phyloP scores from a whole-genome alignment of 2,113 vertebrate species.

The Elaphurus davidianus region DNA sequence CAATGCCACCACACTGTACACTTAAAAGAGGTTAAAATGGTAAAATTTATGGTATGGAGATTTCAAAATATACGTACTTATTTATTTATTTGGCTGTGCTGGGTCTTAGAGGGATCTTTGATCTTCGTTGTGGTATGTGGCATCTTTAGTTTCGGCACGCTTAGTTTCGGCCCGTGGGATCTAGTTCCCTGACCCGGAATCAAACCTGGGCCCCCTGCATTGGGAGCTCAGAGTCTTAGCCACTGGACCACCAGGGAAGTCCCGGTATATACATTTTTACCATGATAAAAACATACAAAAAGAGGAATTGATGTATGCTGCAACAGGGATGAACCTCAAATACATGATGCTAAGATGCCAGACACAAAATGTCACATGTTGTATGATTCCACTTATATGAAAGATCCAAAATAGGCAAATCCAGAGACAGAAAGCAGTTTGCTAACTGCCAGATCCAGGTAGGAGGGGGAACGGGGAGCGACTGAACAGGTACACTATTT shows the following conservation, averaged over 20 bases:
- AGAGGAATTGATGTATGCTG: neutral
- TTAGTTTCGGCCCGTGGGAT: fast-evolving
- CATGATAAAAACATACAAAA: neutral
- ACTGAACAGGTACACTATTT: neutral
- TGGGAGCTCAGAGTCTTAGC: neutral
- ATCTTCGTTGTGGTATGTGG: neutral
- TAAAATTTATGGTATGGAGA: neutral
- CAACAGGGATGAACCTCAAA: neutral
- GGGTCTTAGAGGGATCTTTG: neutral
- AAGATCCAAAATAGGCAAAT: neutral
- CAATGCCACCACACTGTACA: neutral
- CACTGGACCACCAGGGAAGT: neutral
- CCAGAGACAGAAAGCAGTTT: neutral
- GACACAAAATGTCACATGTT: neutral
- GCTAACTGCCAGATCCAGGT: neutral
- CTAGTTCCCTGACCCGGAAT: neutral
- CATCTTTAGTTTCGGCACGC: neutral
- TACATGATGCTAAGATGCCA: neutral
- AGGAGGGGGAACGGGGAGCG: neutral
- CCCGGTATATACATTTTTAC: neutral
- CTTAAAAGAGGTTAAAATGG: neutral
- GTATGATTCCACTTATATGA: neutral
- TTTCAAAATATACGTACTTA: neutral
- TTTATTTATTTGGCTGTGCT: neutral
- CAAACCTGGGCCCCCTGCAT: neutral